A percentile compares a stretch with the other conserved stretches of the same genome.
Conservation (phyloP, 2,113 vertebrate genomes). For the Myodes glareolus region DNA sequence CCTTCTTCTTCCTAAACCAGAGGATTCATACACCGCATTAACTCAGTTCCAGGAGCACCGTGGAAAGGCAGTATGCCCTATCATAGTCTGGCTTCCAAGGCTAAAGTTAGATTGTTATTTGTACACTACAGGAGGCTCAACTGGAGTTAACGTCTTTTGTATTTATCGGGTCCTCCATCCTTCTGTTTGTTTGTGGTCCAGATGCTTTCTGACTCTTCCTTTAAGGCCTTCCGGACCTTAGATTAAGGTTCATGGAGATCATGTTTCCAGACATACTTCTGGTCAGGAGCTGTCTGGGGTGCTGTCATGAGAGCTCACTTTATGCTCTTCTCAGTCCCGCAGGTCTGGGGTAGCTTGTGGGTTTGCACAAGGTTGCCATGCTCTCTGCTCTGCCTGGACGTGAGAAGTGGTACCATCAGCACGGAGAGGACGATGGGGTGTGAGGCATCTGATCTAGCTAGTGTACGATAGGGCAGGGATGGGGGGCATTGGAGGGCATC, state of each 20-base stretch:
- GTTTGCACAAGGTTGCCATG: neutral
- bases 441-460: neutral
- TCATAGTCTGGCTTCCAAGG: neutral
- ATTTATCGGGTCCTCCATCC: neutral
- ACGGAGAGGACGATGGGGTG: too few species aligned
- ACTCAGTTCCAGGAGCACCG: neutral
- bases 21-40: neutral
- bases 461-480: too few species aligned
- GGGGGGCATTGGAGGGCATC: neutral
- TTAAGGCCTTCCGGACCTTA: neutral
- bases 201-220: neutral
- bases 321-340: neutral
- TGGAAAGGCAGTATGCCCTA: neutral
- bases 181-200: neutral
- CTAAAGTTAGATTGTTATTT: neutral
- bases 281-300: neutral
- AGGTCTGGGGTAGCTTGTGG: neutral
- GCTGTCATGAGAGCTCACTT: neutral
- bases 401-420: neutral
- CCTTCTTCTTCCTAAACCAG: neutral
- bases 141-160: neutral
- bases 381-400: rapidly evolving
- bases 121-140: rapidly evolving
- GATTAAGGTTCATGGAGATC: neutral
- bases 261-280: neutral